A percentile compares a stretch with the other conserved stretches of the same genome.
Conservation (phyloP, 2,113 vertebrate genomes). For the Oryzias melastigma region DNA sequence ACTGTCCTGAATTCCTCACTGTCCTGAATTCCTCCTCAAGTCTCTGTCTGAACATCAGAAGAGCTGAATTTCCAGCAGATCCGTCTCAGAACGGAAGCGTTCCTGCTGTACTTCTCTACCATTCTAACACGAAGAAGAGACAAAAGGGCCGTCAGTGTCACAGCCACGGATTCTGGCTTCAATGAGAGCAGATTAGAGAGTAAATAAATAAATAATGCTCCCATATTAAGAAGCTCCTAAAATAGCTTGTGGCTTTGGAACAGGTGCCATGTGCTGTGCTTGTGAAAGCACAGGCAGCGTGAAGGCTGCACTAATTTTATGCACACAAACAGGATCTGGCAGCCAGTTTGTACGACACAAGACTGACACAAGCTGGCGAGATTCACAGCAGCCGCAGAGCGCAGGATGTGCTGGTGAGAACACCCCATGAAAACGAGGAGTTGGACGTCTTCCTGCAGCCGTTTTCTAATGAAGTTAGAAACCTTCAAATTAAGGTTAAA, state of each 20-base stretch:
- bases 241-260: conserved; percentile 86
- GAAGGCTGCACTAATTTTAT: conserved; percentile 83
- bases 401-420: no score
- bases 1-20: no score
- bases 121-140: conserved; percentile 2
- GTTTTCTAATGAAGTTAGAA: no score
- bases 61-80: conserved; percentile 1
- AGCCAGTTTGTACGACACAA: conserved; percentile 11
- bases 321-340: conserved; percentile 65
- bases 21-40: conserved; percentile 4
- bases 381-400: neutral
- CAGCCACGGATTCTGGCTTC: conserved; percentile 39
- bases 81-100: conserved; percentile 17
- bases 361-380: neutral
- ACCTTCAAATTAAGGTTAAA: no score
- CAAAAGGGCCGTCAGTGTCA: conserved; percentile 20
- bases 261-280: conserved; percentile 86
- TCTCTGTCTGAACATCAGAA: conserved; percentile 13
- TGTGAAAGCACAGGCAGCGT: conserved; percentile 70
- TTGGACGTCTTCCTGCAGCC: no score
- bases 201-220: conserved; percentile 78
- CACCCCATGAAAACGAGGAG: no score
- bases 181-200: conserved; percentile 60
- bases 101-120: neutral
- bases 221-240: conserved; percentile 86